These are phyloP conservation scores for Hyles euphorbiae DNA, from an alignment of 1,140 invertebrate species.

Conservation along the genomic window DNA sequence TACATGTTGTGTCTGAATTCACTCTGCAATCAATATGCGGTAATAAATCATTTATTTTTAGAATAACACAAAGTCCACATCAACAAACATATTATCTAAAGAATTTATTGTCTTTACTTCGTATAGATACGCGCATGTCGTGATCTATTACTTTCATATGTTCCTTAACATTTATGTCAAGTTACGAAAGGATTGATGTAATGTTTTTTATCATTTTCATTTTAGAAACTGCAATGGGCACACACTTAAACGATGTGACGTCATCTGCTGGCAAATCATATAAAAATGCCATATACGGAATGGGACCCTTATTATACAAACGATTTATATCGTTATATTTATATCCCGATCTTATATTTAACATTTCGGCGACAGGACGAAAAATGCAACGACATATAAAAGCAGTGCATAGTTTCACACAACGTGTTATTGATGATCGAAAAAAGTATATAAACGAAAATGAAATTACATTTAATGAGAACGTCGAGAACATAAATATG, in stretches of 20 bases:
- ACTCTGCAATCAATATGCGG: constrained; percentile 79
- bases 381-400: constrained; percentile 30
- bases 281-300: constrained; percentile 52
- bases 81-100: too few species aligned
- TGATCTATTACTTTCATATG: too few species aligned
- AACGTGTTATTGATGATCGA: constrained; percentile 40
- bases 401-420: constrained; percentile 40
- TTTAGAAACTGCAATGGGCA: constrained; percentile 71
- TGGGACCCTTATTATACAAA: constrained; percentile 47
- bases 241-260: constrained; percentile 42
- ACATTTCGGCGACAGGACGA: constrained; percentile 26
- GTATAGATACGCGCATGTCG: too few species aligned
- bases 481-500: constrained; percentile 16
- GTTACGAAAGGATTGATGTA: too few species aligned
- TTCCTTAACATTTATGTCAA: too few species aligned
- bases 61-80: not conserved
- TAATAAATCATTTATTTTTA: constrained; percentile 22
- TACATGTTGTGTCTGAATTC: constrained; percentile 82
- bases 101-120: too few species aligned
- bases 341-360: constrained; percentile 38
- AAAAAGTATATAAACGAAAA: constrained; percentile 27
- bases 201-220: not conserved
- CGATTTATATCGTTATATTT: constrained; percentile 52
- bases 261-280: constrained; percentile 42
- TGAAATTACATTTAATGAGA: constrained; percentile 14